These are phyloP conservation scores for Muraenolepis orangiensis DNA, from an alignment of 2,797 vertebrate genomes.

Conservation along the genomic window DNA sequence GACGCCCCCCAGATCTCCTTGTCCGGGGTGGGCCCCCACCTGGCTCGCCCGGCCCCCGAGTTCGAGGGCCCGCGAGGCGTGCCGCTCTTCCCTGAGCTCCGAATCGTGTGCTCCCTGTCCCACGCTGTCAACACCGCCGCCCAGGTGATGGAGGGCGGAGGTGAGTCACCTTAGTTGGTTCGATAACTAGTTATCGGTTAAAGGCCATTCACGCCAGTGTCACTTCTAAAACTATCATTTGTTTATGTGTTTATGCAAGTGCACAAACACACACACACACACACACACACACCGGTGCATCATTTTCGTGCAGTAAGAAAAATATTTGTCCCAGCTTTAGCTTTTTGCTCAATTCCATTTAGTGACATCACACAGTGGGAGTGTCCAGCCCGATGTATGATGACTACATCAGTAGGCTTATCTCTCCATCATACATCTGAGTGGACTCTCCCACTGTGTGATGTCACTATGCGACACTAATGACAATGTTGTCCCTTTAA, in stretches of 20 bases:
- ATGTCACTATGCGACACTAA: too few species aligned
- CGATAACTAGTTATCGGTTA: not conserved
- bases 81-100: slow-evolving; percentile 87
- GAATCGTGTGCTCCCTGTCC: slow-evolving; percentile 92
- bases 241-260: not conserved
- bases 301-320: not conserved
- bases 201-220: not conserved
- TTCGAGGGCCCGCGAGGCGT: slow-evolving; percentile 86
- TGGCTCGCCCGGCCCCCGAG: slow-evolving; percentile 86
- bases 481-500: too few species aligned
- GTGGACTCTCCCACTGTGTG: too few species aligned
- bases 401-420: too few species aligned
- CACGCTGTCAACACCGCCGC: slow-evolving; percentile 84
- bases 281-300: not conserved
- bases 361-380: too few species aligned
- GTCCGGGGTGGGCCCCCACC: slow-evolving; percentile 86
- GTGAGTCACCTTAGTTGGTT: slow-evolving; percentile 55
- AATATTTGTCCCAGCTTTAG: not conserved
- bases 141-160: slow-evolving; percentile 88
- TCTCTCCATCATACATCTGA: too few species aligned
- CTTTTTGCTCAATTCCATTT: too few species aligned
- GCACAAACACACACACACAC: not conserved
- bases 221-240: not conserved
- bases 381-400: too few species aligned
- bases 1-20: slow-evolving; percentile 96